A percentile compares a stretch with the other conserved stretches of the same genome.
Evolutionary conservation across 2,888 invertebrate species (phyloP).

Genomic region (Phlogophora meticulosa): DNA sequence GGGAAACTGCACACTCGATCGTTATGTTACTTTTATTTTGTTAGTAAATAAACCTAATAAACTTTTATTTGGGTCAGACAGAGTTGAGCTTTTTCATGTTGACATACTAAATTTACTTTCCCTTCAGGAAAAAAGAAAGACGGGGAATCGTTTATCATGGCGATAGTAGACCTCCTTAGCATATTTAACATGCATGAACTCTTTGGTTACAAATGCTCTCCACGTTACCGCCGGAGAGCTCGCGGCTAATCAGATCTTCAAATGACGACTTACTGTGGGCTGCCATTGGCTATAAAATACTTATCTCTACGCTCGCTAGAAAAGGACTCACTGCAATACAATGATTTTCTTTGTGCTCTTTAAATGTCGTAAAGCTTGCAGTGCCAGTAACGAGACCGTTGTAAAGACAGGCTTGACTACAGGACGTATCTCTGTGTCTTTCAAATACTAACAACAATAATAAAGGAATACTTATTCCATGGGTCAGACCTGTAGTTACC

Average conservation of each 20-base stretch:
- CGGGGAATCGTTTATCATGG: conserved; percentile 49
- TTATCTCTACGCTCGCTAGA: conserved; percentile 29
- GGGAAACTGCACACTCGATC: conserved; percentile 21
- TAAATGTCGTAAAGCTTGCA: conserved; percentile 22
- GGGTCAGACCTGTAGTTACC: too few relatives aligned
- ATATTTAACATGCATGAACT: conserved; percentile 60
- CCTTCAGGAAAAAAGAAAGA: conserved; percentile 29
- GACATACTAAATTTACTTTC: conserved; percentile 26
- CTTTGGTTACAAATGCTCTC: conserved; percentile 59
- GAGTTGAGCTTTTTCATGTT: conserved; percentile 22
- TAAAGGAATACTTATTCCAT: not conserved
- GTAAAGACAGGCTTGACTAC: not conserved
- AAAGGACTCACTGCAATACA: conserved; percentile 12
- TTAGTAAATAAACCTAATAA: not conserved
- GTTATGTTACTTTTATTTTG: not conserved
- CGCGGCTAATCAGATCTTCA: conserved; percentile 63
- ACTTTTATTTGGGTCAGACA: not conserved
- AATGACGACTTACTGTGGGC: conserved; percentile 40
- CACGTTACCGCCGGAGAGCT: conserved; percentile 54
- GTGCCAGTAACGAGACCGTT: not conserved
- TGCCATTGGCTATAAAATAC: conserved; percentile 39
- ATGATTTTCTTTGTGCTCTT: conserved; percentile 15
- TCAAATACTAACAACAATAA: not conserved
- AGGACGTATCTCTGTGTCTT: too few relatives aligned
- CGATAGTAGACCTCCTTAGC: conserved; percentile 51